Evolutionary conservation across 2,888 invertebrate genomes (phyloP), one percentile per base, ranked within the genome.

Genomic region (Elgonia sp.): DNA sequence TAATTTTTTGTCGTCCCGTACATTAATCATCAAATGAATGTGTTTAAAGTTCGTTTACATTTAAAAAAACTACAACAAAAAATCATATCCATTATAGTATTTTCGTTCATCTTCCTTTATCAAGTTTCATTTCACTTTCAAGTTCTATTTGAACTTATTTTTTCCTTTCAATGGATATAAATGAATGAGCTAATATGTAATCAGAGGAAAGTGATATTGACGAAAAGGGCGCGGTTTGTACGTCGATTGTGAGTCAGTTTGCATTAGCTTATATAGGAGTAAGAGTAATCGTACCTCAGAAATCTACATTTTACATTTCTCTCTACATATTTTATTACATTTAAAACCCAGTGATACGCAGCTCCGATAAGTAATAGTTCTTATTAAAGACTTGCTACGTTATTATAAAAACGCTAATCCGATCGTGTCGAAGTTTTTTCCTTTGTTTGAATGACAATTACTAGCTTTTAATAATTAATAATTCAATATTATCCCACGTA

Each of bases 181-280:
- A 73, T 65, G 20, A 73, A 55, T 65, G 55, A 65, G 40, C 42
- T 55, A 82, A 82, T 57, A 60, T 57, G 53, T 75, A 83, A 73
- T 75, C 69, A 76, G 12, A 60, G 60, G 42, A 75, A 76, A 83
- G 75, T 83, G 46, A 7, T 83, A 55, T 83, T 83, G 75, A 83
- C 83, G 40, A 83, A 83, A 83, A 83, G 83, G 83, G 83, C 40
- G 83, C 83, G 83, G 83, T 83, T 75, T 70, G 40, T 39, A 42
- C 62, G 18, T 60, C 79, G 57, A 70, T 62, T 21, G 46, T 76
- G 83, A 76, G 60, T 83, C 69, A 83, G 50, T 83, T 83, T 76
- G 55, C 83, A 60, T 40, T 82, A 42, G 46, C 46, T 50, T 46
- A n/a, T n/a, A n/a, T n/a, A 5, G 37, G 40, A 63, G 18, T 29